Conservation (phyloP, 2,888 invertebrate genomes). For the Calliphora vomitoria region DNA sequence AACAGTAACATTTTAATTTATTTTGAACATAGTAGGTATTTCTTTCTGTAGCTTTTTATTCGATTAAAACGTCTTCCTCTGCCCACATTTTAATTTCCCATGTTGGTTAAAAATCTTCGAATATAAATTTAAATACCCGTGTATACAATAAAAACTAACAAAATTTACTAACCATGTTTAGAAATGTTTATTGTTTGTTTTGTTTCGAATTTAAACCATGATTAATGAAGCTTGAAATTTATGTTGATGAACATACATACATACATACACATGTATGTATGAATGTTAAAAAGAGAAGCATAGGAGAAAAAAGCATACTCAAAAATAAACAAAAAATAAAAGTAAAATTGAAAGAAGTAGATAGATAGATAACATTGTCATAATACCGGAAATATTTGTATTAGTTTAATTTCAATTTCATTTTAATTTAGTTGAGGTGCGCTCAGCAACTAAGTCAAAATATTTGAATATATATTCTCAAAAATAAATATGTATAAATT, state of each 20-base stretch:
- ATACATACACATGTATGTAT: not conserved
- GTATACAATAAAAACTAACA: not conserved
- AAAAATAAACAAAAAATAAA: not conserved
- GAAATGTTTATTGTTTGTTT: constrained; percentile 31
- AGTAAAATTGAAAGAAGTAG: constrained; percentile 13
- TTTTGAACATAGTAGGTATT: not conserved
- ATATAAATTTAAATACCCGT: constrained; percentile 2
- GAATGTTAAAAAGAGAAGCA: not conserved
- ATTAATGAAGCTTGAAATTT: constrained; percentile 69
- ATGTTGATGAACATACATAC: constrained; percentile 5
- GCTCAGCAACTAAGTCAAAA: constrained; percentile 9
- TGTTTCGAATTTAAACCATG: constrained; percentile 51
- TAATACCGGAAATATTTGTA: constrained; percentile 58
- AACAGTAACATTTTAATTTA: not conserved
- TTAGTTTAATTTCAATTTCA: constrained; percentile 34
- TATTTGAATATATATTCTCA: not conserved
- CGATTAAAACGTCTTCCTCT: constrained; percentile 26
- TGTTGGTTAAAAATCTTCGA: constrained; percentile 4
- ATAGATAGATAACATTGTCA: constrained; percentile 27
- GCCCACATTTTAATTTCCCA: constrained; percentile 40
- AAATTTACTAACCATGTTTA: constrained; percentile 15
- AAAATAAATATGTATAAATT: not conserved
- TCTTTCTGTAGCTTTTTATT: not conserved
- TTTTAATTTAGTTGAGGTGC: constrained; percentile 41
- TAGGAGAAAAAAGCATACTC: not conserved